These are phyloP conservation scores for Amphiprion clarkii DNA, from an alignment of 2,797 vertebrate species.

Conservation along the genomic window DNA sequence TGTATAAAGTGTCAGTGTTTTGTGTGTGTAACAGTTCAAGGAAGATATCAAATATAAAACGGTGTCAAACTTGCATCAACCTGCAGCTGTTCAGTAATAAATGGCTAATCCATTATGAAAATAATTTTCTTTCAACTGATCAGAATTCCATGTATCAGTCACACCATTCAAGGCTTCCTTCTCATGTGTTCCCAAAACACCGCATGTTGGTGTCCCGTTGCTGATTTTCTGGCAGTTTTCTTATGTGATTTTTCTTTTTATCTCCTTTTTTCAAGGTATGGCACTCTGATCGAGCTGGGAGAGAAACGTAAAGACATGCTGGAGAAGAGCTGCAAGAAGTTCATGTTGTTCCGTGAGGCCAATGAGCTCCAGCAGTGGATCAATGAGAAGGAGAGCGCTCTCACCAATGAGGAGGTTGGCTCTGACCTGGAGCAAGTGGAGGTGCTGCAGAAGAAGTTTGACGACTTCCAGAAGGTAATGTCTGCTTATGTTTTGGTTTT, in stretches of 20 bases:
- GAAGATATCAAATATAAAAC: background rate
- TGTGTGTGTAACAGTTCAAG: background rate
- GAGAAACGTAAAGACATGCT: slow-evolving; percentile 98
- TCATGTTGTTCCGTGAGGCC: slow-evolving; percentile 98
- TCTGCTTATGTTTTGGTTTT: background rate
- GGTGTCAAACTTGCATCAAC: background rate
- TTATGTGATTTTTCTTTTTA: background rate
- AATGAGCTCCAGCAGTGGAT: slow-evolving; percentile 99
- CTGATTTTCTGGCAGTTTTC: background rate
- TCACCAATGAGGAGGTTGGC: slow-evolving; percentile 95
- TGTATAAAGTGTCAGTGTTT: background rate
- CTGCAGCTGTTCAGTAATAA: background rate
- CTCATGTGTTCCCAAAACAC: background rate
- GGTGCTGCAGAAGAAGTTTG: slow-evolving; percentile 99
- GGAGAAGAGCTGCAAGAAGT: slow-evolving; percentile 99
- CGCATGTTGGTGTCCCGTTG: slow-evolving; percentile 4
- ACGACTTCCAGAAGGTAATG: slow-evolving; percentile 98
- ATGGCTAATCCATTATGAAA: background rate
- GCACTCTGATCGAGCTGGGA: slow-evolving; percentile 93
- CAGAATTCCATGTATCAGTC: background rate
- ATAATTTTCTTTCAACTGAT: background rate
- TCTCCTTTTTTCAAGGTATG: slow-evolving; percentile 85
- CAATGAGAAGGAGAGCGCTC: slow-evolving; percentile 94
- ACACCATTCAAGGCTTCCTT: background rate
- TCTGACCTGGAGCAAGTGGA: slow-evolving; percentile 98